Conservation (phyloP, 1,140 invertebrate species). For the Drusus annulatus region DNA sequence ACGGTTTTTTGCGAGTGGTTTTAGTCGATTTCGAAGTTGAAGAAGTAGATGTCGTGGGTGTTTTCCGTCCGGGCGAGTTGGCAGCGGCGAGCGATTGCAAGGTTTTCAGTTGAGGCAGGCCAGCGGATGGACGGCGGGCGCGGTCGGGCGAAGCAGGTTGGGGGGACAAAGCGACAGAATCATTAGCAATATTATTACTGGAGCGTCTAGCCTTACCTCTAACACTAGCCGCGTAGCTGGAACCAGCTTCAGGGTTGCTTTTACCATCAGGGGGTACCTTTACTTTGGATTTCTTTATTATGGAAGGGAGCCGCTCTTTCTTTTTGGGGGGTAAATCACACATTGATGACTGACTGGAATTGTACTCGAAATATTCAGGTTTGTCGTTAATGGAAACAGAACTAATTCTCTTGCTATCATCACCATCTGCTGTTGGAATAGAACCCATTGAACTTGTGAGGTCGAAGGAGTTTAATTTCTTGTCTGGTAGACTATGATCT, state of each 20-base stretch:
- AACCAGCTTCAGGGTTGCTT: background rate
- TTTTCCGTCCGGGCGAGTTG: slow-evolving; percentile 20
- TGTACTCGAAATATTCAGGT: slow-evolving; percentile 65
- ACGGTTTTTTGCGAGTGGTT: slow-evolving; percentile 34
- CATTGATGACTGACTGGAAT: slow-evolving; percentile 47
- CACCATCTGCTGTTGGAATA: background rate
- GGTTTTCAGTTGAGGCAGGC: slow-evolving; percentile 61
- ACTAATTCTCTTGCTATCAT: slow-evolving; percentile 51
- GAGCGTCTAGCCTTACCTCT: slow-evolving; percentile 29
- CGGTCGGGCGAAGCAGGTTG: slow-evolving; percentile 63
- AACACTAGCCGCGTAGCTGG: slow-evolving; percentile 26
- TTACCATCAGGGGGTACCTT: background rate
- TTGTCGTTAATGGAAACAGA: slow-evolving; percentile 66
- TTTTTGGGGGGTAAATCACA: slow-evolving; percentile 54
- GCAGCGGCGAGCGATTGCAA: slow-evolving; percentile 59
- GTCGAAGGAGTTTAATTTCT: slow-evolving; percentile 22
- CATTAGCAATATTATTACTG: slow-evolving; percentile 63
- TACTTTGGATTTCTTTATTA: slow-evolving; percentile 62
- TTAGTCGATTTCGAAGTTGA: slow-evolving; percentile 49
- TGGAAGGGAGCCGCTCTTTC: slow-evolving; percentile 63
- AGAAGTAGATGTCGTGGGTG: background rate
- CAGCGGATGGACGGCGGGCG: slow-evolving; percentile 61
- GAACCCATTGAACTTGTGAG: slow-evolving; percentile 41
- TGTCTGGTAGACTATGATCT: slow-evolving; percentile 7
- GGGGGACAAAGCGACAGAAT: slow-evolving; percentile 69